These are phyloP conservation scores for Macrocentrus cingulum DNA, from an alignment of 1,140 invertebrate species.

Conservation along the genomic window DNA sequence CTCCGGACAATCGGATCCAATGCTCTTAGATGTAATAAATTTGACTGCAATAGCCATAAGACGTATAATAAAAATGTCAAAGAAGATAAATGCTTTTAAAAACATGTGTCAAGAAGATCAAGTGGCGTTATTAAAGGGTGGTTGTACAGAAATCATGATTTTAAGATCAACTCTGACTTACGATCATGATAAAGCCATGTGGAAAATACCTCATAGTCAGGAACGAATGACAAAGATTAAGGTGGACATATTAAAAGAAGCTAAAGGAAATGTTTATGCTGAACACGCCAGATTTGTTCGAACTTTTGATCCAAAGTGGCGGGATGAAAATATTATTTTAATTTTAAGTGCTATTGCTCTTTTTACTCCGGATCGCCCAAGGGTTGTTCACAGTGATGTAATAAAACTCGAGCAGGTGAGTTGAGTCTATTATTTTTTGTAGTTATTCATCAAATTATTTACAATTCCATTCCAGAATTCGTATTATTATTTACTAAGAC, in stretches of 20 bases:
- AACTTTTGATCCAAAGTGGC: conserved; percentile 78
- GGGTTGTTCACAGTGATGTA: conserved; percentile 79
- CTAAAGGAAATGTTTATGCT: conserved; percentile 82
- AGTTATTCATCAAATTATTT: background rate
- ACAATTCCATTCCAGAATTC: conserved; percentile 69
- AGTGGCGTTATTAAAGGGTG: conserved; percentile 83
- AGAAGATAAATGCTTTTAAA: conserved; percentile 84
- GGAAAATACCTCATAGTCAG: conserved; percentile 81
- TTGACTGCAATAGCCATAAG: conserved; percentile 88
- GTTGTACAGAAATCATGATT: conserved; percentile 90
- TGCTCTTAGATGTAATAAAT: conserved; percentile 82
- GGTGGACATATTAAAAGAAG: conserved; percentile 83
- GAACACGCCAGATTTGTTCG: conserved; percentile 80
- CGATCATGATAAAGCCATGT: conserved; percentile 79
- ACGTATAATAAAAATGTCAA: conserved; percentile 88
- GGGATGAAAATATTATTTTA: conserved; percentile 87
- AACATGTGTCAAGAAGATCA: conserved; percentile 91
- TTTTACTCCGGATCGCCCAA: conserved; percentile 80
- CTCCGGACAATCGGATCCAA: conserved; percentile 67
- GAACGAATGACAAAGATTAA: conserved; percentile 74
- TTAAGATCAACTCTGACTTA: conserved; percentile 85
- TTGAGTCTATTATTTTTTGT: conserved; percentile 20
- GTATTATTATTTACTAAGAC: conserved; percentile 83
- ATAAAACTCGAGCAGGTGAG: conserved; percentile 83
- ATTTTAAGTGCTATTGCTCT: conserved; percentile 87